Percentiles rank a stretch among this genome's conserved stretches.
These are phyloP conservation scores for Megalurothrips usitatus DNA, from an alignment of 2,888 invertebrate genomes.

Conservation along the genomic window DNA sequence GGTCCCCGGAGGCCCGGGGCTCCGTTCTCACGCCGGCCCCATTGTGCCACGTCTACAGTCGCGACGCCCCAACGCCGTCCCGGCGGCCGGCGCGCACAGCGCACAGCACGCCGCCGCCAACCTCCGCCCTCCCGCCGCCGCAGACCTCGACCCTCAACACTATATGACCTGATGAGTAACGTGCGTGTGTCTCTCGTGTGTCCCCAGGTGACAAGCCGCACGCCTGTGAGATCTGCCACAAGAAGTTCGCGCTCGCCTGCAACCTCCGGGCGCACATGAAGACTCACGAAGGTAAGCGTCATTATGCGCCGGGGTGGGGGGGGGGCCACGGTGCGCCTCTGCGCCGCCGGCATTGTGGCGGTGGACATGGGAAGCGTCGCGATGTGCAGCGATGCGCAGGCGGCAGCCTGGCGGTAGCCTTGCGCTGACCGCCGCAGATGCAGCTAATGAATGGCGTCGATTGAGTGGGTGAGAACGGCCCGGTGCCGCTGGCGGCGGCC, in stretches of 20 bases:
- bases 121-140: background rate
- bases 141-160: background rate
- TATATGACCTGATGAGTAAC: background rate
- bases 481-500: background rate
- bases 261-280: conserved; percentile 69
- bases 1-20: too few species aligned
- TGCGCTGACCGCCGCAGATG: background rate
- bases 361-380: background rate
- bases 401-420: background rate
- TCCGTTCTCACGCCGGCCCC: conserved; percentile 5
- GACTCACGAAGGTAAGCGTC: conserved; percentile 61
- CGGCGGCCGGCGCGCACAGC: background rate
- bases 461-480: background rate
- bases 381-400: too few species aligned
- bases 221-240: conserved; percentile 63
- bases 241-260: conserved; percentile 67
- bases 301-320: background rate
- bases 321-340: too few species aligned
- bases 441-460: background rate
- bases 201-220: conserved; percentile 68
- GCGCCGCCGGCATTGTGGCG: background rate
- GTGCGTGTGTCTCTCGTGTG: background rate
- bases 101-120: background rate
- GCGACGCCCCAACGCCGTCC: background rate
- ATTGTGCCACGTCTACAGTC: conserved; percentile 6